Conservation (phyloP, 2,113 vertebrate genomes). For the Brienomyrus brachyistius region DNA sequence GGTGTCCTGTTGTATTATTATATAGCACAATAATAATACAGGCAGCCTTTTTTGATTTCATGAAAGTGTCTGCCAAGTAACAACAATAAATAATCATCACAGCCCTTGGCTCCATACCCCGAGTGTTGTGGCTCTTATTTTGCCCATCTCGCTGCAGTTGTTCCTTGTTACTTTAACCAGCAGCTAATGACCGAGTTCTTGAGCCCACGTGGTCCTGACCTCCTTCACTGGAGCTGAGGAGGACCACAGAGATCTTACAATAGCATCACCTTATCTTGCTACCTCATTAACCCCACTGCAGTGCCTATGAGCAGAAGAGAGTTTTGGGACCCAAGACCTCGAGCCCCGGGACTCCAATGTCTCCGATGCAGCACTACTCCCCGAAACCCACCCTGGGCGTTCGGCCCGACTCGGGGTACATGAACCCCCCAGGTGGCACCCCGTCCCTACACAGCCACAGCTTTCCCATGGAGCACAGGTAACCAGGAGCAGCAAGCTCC, state of each 20-base stretch:
- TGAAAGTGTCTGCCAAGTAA: not conserved
- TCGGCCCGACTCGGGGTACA: slow-evolving; percentile 72
- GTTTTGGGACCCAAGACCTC: slow-evolving; percentile 70
- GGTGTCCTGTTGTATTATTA: not conserved
- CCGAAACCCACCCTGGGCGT: slow-evolving; percentile 60
- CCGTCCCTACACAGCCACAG: slow-evolving; percentile 68
- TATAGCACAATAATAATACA: not conserved
- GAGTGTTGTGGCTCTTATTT: not conserved
- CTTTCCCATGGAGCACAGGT: slow-evolving; percentile 68
- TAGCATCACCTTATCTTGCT: not conserved
- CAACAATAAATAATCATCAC: not conserved
- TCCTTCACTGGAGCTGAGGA: not conserved
- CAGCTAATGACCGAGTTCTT: not conserved
- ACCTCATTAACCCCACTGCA: slow-evolving; percentile 36
- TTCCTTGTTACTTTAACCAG: not conserved
- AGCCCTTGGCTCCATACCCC: not conserved
- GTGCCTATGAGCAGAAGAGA: slow-evolving; percentile 85
- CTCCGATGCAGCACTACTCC: slow-evolving; percentile 74
- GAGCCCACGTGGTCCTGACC: not conserved
- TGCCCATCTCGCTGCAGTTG: not conserved
- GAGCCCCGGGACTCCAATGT: slow-evolving; percentile 67
- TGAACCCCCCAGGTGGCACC: slow-evolving; percentile 64
- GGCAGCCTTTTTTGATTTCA: not conserved
- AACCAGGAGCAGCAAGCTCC: not conserved
- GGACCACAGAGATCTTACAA: not conserved